Evolutionary conservation across 2,888 invertebrate species (phyloP).

Genomic region (Sphaerophoria taeniata): DNA sequence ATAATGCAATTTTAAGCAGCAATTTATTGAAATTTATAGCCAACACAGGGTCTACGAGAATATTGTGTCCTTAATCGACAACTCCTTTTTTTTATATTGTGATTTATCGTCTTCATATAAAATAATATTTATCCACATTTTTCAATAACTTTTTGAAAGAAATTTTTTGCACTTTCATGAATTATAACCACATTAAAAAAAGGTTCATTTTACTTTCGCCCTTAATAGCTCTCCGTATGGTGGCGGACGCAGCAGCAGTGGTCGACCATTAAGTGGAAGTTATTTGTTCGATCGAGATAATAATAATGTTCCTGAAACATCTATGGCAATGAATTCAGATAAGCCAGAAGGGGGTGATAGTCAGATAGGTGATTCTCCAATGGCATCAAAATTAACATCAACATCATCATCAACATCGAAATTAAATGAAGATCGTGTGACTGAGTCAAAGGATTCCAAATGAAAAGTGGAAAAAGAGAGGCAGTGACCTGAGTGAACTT

Average conservation of each 20-base stretch:
- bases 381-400: constrained; percentile 67
- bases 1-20: constrained; percentile 62
- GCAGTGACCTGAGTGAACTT: neutral
- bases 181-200: constrained; percentile 79
- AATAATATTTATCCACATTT: constrained; percentile 8
- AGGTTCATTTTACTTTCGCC: constrained; percentile 82
- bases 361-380: constrained; percentile 52
- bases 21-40: constrained; percentile 12
- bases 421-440: constrained; percentile 48
- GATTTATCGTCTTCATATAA: constrained; percentile 23
- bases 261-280: constrained; percentile 81
- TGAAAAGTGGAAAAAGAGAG: constrained; percentile 14
- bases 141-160: constrained; percentile 16
- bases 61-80: constrained; percentile 25
- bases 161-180: constrained; percentile 32
- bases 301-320: constrained; percentile 77
- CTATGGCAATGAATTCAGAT: constrained; percentile 52
- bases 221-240: constrained; percentile 83
- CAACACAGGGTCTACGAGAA: neutral
- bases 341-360: constrained; percentile 59
- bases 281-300: constrained; percentile 81
- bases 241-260: constrained; percentile 79
- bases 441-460: constrained; percentile 65
- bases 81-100: constrained; percentile 14
- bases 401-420: constrained; percentile 56